phyloP scores from a whole-genome alignment of 2,797 vertebrate genomes.

The Acanthornis magna region DNA sequence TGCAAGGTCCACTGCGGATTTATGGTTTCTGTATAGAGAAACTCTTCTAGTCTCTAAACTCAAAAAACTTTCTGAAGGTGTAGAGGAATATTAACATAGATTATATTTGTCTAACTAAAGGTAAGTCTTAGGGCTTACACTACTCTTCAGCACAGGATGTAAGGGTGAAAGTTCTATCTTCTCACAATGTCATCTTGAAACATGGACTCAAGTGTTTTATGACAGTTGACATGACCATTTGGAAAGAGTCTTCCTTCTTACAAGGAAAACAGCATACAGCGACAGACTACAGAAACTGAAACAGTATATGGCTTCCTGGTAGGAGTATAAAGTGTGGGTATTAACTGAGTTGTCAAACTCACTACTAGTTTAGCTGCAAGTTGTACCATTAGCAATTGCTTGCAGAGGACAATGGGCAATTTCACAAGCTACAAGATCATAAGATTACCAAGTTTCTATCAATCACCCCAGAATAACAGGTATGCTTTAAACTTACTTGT shows the following conservation, averaged over 20 bases:
- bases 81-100: background rate
- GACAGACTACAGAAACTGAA: background rate
- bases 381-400: background rate
- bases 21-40: background rate
- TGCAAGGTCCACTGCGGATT: background rate
- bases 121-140: background rate
- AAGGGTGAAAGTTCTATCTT: background rate
- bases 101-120: background rate
- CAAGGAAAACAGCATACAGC: background rate
- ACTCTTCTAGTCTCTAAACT: background rate
- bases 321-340: background rate
- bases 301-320: background rate
- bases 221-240: background rate
- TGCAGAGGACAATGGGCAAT: background rate
- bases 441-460: background rate
- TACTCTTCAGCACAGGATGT: background rate
- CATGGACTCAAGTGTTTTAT: background rate
- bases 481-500: conserved; percentile 80
- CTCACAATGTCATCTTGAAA: background rate
- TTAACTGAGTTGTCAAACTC: background rate
- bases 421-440: background rate
- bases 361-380: background rate
- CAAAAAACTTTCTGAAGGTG: background rate
- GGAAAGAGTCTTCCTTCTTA: background rate
- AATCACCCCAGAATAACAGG: background rate